Evolutionary conservation across 2,888 invertebrate genomes (phyloP).

Genomic region (Clostera curtula): DNA sequence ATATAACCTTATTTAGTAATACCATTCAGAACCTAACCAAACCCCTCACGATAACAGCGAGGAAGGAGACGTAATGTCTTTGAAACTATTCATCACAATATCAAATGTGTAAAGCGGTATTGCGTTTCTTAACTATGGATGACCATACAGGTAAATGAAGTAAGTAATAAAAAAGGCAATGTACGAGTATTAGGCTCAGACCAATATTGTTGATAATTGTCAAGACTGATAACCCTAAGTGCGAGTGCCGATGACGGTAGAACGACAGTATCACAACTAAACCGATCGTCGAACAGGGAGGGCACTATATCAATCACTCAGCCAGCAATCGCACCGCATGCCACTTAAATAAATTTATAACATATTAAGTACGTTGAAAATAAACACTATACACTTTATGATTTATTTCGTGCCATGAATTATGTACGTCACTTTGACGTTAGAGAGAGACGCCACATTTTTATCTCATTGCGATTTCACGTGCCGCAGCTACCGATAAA

Average conservation of each 20-base stretch:
- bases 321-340: conserved; percentile 62
- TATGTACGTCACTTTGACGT: conserved; percentile 58
- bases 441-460: conserved; percentile 47
- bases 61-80: no score
- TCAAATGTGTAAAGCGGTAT: no score
- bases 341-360: conserved; percentile 75
- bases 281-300: conserved; percentile 51
- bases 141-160: no score
- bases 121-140: no score
- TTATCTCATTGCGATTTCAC: conserved; percentile 63
- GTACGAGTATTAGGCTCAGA: no score
- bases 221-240: no score
- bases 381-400: conserved; percentile 72
- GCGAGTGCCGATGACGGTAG: conserved; percentile 24
- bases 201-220: no score
- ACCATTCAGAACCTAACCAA: no score
- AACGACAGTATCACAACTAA: conserved; percentile 56
- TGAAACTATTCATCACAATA: no score
- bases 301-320: conserved; percentile 69
- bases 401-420: conserved; percentile 71
- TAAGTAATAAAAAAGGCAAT: no score
- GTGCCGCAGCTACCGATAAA: conserved; percentile 62
- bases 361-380: conserved; percentile 72
- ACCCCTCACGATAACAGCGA: no score
- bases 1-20: no score